Evolutionary conservation across 2,888 invertebrate genomes (phyloP), one percentile per base, ranked within the genome.

Genomic region (Parnassius orleans): DNA sequence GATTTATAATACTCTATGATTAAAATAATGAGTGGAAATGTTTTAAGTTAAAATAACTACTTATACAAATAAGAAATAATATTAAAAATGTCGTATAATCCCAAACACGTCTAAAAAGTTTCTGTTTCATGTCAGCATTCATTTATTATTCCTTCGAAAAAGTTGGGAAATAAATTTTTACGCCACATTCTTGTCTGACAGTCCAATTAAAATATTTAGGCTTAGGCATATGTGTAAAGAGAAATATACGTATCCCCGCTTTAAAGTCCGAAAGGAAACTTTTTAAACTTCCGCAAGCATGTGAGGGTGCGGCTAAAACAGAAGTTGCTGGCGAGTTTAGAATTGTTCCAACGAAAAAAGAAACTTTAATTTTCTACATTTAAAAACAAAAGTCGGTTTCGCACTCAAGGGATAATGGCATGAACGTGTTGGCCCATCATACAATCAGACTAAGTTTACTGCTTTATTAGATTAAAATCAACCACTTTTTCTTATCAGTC

Each of bases 331-430:
- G 68, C 81, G 84, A 85, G 87, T 86, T 89, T 86, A 83, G 87
- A 85, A 90, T 87, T 88, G 89, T 86, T 86, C 69, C 78, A 71
- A 75, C 83, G 81, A 86, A 89, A 90, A 89, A 90, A 86, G 84
- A 81, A 89, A 88, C 81, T 90, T 89, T 86, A 87, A 89, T 89
- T 90, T 77, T 83, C 80, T 85, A 86, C 85, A 82, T 86, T 90
- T 89, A 86, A 84, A 88, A 90, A 88, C 84, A 82, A 86, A 86
- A 88, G 86, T 84, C 87, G 81, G 77, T 69, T 75, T 75, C 66
- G 57, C 64, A 71, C 71, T 74, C 69, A 68, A 68, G 79, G 81
- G 86, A 82, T 90, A 88, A 90, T 90, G 88, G 87, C 79, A 74
- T 74, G 80, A 77, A 76, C 86, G 77, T 86, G 87, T 87, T 78